Base-by-base conservation (phyloP, 2,797 vertebrate genomes). In the Pelochelys cantorii region DNA sequence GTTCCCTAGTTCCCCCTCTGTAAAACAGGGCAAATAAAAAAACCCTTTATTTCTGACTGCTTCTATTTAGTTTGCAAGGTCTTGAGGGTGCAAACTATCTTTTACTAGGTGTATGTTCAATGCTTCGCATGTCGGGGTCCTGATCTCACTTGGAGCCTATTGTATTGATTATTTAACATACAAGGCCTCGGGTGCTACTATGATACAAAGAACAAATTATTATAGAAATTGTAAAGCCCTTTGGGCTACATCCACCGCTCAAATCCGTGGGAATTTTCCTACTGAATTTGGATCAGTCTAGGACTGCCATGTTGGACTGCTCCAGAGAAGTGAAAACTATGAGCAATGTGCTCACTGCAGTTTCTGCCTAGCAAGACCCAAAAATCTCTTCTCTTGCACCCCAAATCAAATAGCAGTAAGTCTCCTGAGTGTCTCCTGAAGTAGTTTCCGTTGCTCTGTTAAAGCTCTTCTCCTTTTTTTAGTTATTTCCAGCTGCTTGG, bases 201-300 rank as follows among this genome's bases (percentile, higher is more conserved):
- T 4, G 48, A 78, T 65, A 31, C 8, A 62, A 87, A 87, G 71
- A 90, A 53, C 71, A 95, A 94, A 84, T 8, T 11, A 4, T 88
- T 89, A 68, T 48, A 77, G 20, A 79, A 53, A 8, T 23, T 81
- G 52, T 57, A 34, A 68, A 42, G 54, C 37, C 68, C 23, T 23
- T 82, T 25, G 55, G 81, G 10, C 52, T 95, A 18, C 4, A 13
- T 93, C 86, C 79, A 48, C 48, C 90, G 77, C 68, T n/a, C 37
- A 71, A 85, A n/a, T 79, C 86, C 78, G 27, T 56, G 65, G 81
- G 86, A 79, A 23, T 80, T 93, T 93, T 87, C 31, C 56, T 68
- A 82, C 54, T 1, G 1, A 11, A 78, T 48, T 59, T 93, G 80
- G 48, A 56, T 91, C 10, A 17, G 75, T 83, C 89, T 94, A 87